phyloP scores from a whole-genome alignment of 1,140 invertebrate species.

The Caenorhabditis latens region DNA sequence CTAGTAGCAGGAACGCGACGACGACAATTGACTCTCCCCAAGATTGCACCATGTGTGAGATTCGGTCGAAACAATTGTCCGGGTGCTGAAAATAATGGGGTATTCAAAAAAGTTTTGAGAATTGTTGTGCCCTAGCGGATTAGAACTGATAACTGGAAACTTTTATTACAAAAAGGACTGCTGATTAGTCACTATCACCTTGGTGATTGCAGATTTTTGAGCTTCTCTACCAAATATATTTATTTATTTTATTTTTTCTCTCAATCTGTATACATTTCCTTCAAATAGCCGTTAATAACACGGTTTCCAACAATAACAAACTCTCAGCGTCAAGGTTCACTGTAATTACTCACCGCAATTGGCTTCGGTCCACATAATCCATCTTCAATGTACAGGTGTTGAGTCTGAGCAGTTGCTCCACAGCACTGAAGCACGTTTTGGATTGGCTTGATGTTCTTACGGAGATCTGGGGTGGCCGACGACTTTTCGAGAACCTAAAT shows the following conservation, averaged over 20 bases:
- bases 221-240: too few species aligned
- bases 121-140: too few species aligned
- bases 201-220: too few species aligned
- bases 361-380: constrained; percentile 63
- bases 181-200: too few species aligned
- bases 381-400: constrained; percentile 64
- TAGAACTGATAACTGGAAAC: too few species aligned
- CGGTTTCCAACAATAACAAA: too few species aligned
- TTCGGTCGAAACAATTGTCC: constrained; percentile 70
- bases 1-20: constrained; percentile 70
- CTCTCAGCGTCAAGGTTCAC: too few species aligned
- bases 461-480: constrained; percentile 65
- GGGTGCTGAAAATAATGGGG: constrained; percentile 38
- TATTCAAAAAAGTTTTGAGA: background rate
- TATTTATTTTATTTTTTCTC: too few species aligned
- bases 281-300: too few species aligned
- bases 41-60: constrained; percentile 69
- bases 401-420: constrained; percentile 73
- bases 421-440: constrained; percentile 73
- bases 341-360: constrained; percentile 19
- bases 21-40: constrained; percentile 70
- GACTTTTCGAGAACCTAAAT: constrained; percentile 66
- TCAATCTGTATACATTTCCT: too few species aligned
- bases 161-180: too few species aligned
- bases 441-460: constrained; percentile 74